Base-by-base conservation (phyloP, 2,888 invertebrate genomes). In the Litoditis marina region DNA sequence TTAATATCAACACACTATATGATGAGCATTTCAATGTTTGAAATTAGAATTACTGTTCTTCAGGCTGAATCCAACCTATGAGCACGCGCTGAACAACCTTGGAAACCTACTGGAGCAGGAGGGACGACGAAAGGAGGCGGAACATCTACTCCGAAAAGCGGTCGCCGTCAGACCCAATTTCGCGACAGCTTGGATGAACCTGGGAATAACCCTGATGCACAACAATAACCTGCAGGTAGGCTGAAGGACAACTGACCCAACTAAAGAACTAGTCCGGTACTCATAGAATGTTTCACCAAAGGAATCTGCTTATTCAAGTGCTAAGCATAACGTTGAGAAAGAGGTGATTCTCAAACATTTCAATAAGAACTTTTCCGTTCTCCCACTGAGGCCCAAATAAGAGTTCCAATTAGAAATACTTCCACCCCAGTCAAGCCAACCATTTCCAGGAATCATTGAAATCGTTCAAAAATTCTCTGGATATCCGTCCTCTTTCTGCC, bases 101-200 rank as follows among this genome's bases (percentile, higher is more conserved):
- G 93, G 90, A 0, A 93, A 93, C 85, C 85, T 94, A 68, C 85
- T 69, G 39, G 71, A 74, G 46, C 31, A 64, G 34, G 60, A 69
- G 16, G 73, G 71, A 31, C 64, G 64, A 27, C 60, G 62, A 19
- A 61, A 65, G 51, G 62, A 67, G 8, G 67, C 72, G n/a, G 68
- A 71, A 42, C 47, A 32, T 16, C 36, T 75, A 28, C 53, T 69
- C 11, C 31, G 60, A 6, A 34, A 62, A 59, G 71, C 71, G 2
- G 63, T 73, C 2, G 39, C 34, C 0, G 34, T 65, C 3, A 53
- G 91, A 78, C 87, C 89, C 34, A 90, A 91, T 83, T 95, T 94
- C 85, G 90, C 94, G 1, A 90, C 93, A 0, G 95, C 94, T 0
- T 96, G 94, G 94, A 95, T 95, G 94, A 96, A 96, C 85, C 86